Base-by-base conservation (phyloP, 2,888 invertebrate genomes). In the Buathra laborator region DNA sequence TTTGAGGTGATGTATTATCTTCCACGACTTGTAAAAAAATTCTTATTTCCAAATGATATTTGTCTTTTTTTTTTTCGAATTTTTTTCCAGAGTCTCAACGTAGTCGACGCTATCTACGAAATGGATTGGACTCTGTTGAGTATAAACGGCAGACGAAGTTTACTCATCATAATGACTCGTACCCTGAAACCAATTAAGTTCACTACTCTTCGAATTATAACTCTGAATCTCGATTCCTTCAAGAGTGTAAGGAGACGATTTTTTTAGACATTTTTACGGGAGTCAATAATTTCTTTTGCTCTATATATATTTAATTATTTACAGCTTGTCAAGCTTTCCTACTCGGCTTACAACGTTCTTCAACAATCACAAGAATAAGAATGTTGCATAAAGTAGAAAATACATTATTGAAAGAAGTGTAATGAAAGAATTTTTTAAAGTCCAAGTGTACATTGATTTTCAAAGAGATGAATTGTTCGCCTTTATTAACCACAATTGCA, bases 81-180 rank as follows among this genome's bases (percentile, higher is more conserved):
- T 14, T 56, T 29, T 46, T 0, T 37, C 19, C 37, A 90, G 90
- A 90, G 90, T 75, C 67, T 68, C 16, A 86, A 70, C 51, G 72
- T 92, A 16, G 85, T 81, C 19, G 81, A 87, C 44, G 89, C 90
- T 7, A 81, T 89, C 37, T 89, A 91, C 68, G 85, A 82, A 46
- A 89, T 89, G 84, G 79, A 91, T 43, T 92, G 92, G 92, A 68
- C 85, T 4, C 37, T 44, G 12, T 82, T 90, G n/a, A 80, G 85
- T 4, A 78, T 9, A 12, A 77, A 56, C 44, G 86, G 88, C 4
- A 87, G 88, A 77, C 89, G 85, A 76, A 84, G 77, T 83, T 64
- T 91, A 12, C 71, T 89, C 0, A 37, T 88, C n/a, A 83, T 91
- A 4, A 91, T 92, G 88, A 62, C 79, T 1, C 79, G 89, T 10